phyloP scores from a whole-genome alignment of 2,797 vertebrate genomes.

The Gambelia wislizenii region DNA sequence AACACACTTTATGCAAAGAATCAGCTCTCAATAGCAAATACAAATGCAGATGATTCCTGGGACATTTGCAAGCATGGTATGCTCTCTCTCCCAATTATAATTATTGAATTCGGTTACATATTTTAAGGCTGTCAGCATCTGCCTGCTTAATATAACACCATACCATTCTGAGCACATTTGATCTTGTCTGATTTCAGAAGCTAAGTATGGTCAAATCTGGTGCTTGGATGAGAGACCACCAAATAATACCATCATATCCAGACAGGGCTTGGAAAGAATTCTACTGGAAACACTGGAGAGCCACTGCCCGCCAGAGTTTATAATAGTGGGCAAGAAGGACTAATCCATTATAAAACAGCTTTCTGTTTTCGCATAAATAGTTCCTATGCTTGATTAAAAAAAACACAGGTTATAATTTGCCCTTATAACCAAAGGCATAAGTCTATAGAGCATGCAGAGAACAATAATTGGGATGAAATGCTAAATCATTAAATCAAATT shows the following conservation, averaged over 20 bases:
- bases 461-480: background rate
- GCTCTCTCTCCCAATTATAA: background rate
- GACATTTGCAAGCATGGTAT: background rate
- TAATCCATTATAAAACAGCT: no score
- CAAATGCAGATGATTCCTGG: slow-evolving; percentile 23
- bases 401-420: no score
- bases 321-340: no score
- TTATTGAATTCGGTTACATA: slow-evolving; percentile 1
- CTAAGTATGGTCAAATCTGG: no score
- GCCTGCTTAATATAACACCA: background rate
- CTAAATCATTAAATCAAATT: background rate
- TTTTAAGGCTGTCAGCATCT: background rate
- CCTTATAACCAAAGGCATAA: background rate
- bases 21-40: slow-evolving; percentile 13
- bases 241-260: no score
- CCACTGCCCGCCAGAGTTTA: no score
- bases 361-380: background rate
- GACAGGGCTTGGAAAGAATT: no score
- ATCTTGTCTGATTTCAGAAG: no score
- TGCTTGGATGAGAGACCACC: no score
- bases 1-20: slow-evolving; percentile 21
- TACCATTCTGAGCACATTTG: no score
- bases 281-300: no score
- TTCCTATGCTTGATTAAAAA: background rate
- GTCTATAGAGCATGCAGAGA: background rate